Evolutionary conservation across 92 coral and sea anemone genomes (phyloP), one percentile per base, ranked within the genome.

Genomic region (Siderastrea radians): DNA sequence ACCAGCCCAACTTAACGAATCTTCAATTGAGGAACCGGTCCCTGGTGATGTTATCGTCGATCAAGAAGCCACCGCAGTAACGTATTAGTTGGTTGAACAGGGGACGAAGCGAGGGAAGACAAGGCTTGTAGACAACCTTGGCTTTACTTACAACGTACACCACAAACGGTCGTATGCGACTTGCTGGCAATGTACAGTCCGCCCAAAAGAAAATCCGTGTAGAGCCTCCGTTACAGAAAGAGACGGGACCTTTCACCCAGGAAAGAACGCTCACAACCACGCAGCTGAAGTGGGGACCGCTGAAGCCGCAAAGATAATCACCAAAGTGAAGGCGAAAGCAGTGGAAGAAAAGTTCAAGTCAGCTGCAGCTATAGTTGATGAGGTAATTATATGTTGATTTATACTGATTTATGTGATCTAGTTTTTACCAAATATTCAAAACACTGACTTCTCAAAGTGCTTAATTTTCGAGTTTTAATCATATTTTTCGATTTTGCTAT

Each of bases 191-290:
- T 43, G 73, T 12, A 68, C 53, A 2, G 74, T 45, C 52, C 52
- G 17, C 9, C 74, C 52, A 69, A 69, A 69, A 5, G 74, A 16
- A 50, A 44, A 45, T 26, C 47, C 52, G 3, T 68, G 72, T 4
- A 38, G 49, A 44, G 72, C 69, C 49, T 68, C 72, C 12, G 72
- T 68, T 38, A 68, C 72, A 43, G 72, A 68, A 44, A 68, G 72
- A 49, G 72, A 68, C 43, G 72, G 72, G 72, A 44, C 49, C 49
- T 68, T 68, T 65, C 72, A 68, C 45, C 49, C 49, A 38, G 72
- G 16, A 14, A 68, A 26, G 72, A 38, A 38, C 15, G 49, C 48
- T 44, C 72, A n/a, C n/a, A n/a, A n/a, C n/a, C n/a, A n/a, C n/a
- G n/a, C n/a, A n/a, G n/a, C n/a, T n/a, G n/a, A 61, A 44, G 45